phyloP scores from a whole-genome alignment of 2,888 invertebrate genomes.

The Leistus spinibarbis region DNA sequence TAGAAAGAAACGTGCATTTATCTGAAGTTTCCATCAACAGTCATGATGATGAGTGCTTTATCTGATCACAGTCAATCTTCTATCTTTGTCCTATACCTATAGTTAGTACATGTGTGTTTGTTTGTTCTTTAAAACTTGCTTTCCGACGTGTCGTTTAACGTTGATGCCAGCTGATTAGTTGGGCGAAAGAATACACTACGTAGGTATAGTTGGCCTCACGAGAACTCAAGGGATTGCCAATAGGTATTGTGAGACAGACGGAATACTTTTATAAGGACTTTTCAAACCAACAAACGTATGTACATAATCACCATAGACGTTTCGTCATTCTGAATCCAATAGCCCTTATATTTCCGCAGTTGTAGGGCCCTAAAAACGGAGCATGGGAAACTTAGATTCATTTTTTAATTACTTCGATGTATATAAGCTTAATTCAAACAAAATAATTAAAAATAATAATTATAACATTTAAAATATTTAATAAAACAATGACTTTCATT shows the following conservation, averaged over 20 bases:
- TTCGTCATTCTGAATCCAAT: neutral
- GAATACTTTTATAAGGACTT: neutral
- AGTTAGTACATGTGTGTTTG: neutral
- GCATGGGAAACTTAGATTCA: no score
- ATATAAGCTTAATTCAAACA: no score
- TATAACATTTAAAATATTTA: no score
- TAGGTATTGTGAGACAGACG: constrained; percentile 26
- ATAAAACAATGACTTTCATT: no score
- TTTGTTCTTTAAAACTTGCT: neutral
- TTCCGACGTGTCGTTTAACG: constrained; percentile 28
- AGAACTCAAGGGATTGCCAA: no score
- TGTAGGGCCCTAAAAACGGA: no score
- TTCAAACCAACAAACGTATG: neutral
- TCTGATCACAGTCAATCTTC: constrained; percentile 21
- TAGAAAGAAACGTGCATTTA: constrained; percentile 21
- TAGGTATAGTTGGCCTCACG: no score
- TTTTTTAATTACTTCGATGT: no score
- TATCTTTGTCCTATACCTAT: neutral
- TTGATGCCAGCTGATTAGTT: constrained; percentile 30
- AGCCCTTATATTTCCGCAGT: neutral
- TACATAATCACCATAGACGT: neutral
- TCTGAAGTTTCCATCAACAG: constrained; percentile 36
- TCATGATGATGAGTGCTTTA: constrained; percentile 22
- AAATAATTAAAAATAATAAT: no score
- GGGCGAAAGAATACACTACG: no score